Evolutionary conservation across 2,888 invertebrate species (phyloP), one percentile per base, ranked within the genome.

Genomic region (Neoscelio sp.): DNA sequence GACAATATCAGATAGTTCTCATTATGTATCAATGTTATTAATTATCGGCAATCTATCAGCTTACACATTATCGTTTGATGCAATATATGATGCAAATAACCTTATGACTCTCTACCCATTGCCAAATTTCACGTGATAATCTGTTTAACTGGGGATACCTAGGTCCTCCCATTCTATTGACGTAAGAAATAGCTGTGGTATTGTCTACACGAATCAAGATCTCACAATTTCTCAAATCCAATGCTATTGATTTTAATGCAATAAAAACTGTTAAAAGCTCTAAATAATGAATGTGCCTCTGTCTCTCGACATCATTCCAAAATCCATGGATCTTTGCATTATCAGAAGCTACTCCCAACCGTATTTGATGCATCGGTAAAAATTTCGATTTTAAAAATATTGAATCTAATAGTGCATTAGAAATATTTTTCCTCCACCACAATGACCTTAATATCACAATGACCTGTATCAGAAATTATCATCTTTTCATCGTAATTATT

Each of bases 181-280:
- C 17, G 12, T 68, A 68, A 6, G 67, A 18, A 18, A 68, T 58
- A 4, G 48, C 56, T 3, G 40, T 68, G 3, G 58, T 68, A 12
- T 68, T 68, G 33, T 68, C 68, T 2, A 80, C 46, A 46, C 83
- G 65, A 15, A 83, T 30, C 2, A 83, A 38, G 2, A 84, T 58
- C 15, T 82, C 52, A 33, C 52, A 44, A 6, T 44, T 13, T 2
- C 12, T 48, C 10, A 64, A n/a, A 10, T 68, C 54, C 17, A 30
- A 26, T 7, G 48, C 58, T 8, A 70, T 40, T 5, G 35, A 23
- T n/a, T 58, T 50, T 10, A 70, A 44, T 6, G 30, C 67, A 2
- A 38, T 23, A n/a, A 28, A 28, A 6, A 70, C 71, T 5, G 80
- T 76, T 26, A 54, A 46, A 13, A 81, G 58, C 23, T 82, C 79